Base-by-base conservation (phyloP, 2,888 invertebrate species). In the Azorinus chamasolen region DNA sequence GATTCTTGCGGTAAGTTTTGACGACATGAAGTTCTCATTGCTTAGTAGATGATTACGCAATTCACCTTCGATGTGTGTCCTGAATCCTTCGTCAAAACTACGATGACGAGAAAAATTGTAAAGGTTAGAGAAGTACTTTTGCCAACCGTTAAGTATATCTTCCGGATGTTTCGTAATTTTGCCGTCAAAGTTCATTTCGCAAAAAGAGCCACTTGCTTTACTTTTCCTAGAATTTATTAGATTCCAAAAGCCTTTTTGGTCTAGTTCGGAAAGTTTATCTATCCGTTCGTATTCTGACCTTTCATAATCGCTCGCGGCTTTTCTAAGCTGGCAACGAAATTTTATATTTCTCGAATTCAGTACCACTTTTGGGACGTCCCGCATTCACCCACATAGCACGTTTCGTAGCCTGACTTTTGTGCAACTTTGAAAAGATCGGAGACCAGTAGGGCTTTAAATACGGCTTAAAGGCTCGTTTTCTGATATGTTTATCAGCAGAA, bases 171-270 rank as follows among this genome's bases (percentile, higher is more conserved):
- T n/a, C n/a, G n/a, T n/a, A n/a, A n/a, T n/a, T 50, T 48, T 20
- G 14, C 24, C 16, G 27, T 62, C 46, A n/a, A 62, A 62, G 2
- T 18, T 2, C 41, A 50, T 48, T 50, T 62, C 62, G 24, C 43
- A n/a, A 2, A 3, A 4, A 3, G 24, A n/a, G 5, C 14, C 16
- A 12, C 43, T n/a, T n/a, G n/a, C 24, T 45, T 8, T 27, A 24
- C 18, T 24, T 22, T 32, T 48, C 16, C 27, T 61, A n/a, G 25
- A 10, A 27, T 61, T 45, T 39, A 61, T 18, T 24, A 16, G 18
- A 18, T 61, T 61, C 61, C 61, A 61, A 20, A 61, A 61, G 16
- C 10, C 46, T 8, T 32, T 37, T 57, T 57, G 57, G 22, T 57
- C 57, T 22, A 41, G 12, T 57, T 57, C 57, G 2, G 20, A 5